Evolutionary conservation across 2,797 vertebrate genomes (phyloP).

Genomic region (Betta splendens): DNA sequence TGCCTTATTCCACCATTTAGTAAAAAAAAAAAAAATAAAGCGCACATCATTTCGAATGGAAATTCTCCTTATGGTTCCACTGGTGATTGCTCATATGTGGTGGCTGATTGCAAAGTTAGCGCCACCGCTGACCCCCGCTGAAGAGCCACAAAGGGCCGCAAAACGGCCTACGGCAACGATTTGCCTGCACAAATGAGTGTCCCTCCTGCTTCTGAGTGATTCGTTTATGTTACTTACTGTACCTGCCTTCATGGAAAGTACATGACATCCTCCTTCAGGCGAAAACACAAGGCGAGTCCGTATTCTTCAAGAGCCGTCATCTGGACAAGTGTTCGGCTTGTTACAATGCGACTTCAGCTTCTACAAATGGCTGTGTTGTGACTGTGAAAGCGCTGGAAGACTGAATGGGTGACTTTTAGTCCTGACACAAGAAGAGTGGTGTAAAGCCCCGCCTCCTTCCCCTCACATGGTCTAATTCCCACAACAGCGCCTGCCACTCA

Average conservation of each 20-base stretch:
- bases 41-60: slow-evolving; percentile 57
- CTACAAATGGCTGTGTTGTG: slow-evolving; percentile 12
- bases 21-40: slow-evolving; percentile 60
- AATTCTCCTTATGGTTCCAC: slow-evolving; percentile 42
- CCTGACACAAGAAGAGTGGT: slow-evolving; percentile 14
- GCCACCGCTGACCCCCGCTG: slow-evolving; percentile 51
- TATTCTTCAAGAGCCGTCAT: slow-evolving; percentile 14
- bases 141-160: slow-evolving; percentile 55
- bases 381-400: too few relatives aligned
- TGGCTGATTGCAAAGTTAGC: slow-evolving; percentile 71
- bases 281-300: slow-evolving; percentile 9
- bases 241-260: slow-evolving; percentile 19
- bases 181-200: slow-evolving; percentile 58
- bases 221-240: slow-evolving; percentile 32
- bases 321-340: slow-evolving; percentile 3
- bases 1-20: slow-evolving; percentile 12
- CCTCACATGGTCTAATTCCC: slow-evolving; percentile 44
- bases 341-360: slow-evolving; percentile 4
- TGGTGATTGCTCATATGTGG: slow-evolving; percentile 66
- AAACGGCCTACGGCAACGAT: slow-evolving; percentile 52
- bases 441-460: slow-evolving; percentile 31
- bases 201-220: slow-evolving; percentile 18
- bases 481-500: slow-evolving; percentile 45
- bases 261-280: slow-evolving; percentile 29
- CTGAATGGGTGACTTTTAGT: slow-evolving; percentile 25